These are phyloP conservation scores for Geophilus truncorum DNA, from an alignment of 2,888 invertebrate genomes.

Conservation along the genomic window DNA sequence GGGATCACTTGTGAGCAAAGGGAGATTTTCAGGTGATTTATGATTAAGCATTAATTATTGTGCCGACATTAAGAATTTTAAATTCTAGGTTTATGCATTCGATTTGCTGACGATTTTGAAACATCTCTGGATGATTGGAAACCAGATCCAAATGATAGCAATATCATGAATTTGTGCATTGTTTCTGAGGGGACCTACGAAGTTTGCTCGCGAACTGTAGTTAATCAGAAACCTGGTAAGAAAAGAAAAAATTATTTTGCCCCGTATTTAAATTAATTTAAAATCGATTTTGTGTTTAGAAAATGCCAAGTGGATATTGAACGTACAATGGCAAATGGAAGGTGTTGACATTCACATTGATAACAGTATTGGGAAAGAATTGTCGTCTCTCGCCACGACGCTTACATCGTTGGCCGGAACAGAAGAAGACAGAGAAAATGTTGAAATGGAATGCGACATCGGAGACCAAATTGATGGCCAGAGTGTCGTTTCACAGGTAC, in stretches of 20 bases:
- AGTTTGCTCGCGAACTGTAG: slow-evolving; percentile 88
- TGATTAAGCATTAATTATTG: background rate
- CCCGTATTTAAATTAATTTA: too few relatives aligned
- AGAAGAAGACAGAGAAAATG: slow-evolving; percentile 64
- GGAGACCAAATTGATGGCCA: slow-evolving; percentile 29
- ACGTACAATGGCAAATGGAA: slow-evolving; percentile 99
- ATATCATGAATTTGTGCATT: slow-evolving; percentile 84
- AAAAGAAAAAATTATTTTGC: background rate
- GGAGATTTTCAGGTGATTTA: slow-evolving; percentile 51
- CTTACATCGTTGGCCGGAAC: slow-evolving; percentile 89
- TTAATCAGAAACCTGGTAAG: slow-evolving; percentile 68
- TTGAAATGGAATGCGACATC: slow-evolving; percentile 30
- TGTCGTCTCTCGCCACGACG: slow-evolving; percentile 90
- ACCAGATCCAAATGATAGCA: slow-evolving; percentile 72
- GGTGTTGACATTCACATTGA: slow-evolving; percentile 96
- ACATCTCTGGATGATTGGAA: slow-evolving; percentile 96
- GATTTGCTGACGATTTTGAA: slow-evolving; percentile 97
- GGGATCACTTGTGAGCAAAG: slow-evolving; percentile 92
- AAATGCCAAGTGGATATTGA: slow-evolving; percentile 96
- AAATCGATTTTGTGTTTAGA: too few relatives aligned
- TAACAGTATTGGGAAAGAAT: slow-evolving; percentile 90
- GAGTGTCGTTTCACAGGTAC: slow-evolving; percentile 9
- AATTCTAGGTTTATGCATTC: slow-evolving; percentile 70
- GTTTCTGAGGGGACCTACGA: slow-evolving; percentile 99
- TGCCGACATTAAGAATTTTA: too few relatives aligned